A percentile compares a stretch with the other conserved stretches of the same genome.
Conservation (phyloP, 2,797 vertebrate genomes). For the Semaprochilodus insignis region DNA sequence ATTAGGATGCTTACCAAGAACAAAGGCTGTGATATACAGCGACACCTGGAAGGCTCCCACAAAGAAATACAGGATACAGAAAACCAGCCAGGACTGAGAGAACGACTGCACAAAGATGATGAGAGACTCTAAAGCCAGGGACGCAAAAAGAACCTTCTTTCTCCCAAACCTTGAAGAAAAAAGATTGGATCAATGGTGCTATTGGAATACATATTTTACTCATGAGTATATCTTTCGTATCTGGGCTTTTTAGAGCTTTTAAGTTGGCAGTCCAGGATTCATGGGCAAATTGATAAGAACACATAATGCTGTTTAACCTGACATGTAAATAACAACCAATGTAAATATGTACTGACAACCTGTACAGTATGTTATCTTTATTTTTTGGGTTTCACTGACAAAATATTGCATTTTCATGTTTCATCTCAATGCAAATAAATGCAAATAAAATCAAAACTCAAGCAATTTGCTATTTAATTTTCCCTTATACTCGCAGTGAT, state of each 20-base stretch:
- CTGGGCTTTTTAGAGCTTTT: neutral
- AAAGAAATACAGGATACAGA: slow-evolving; percentile 86
- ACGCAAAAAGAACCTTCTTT: slow-evolving; percentile 89
- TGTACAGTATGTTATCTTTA: too few species aligned
- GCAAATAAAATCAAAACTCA: too few species aligned
- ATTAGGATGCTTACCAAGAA: slow-evolving; percentile 83
- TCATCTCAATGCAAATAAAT: too few species aligned
- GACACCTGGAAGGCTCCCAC: slow-evolving; percentile 93
- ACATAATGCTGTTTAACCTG: too few species aligned
- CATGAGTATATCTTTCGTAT: neutral
- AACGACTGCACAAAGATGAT: slow-evolving; percentile 89
- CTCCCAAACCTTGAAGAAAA: slow-evolving; percentile 85
- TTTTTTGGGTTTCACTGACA: too few species aligned
- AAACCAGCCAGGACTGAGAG: slow-evolving; percentile 88
- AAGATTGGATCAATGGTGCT: neutral
- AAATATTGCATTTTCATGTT: too few species aligned
- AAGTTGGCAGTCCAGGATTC: neutral
- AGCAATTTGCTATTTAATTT: too few species aligned
- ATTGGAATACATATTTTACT: neutral
- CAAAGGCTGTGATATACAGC: slow-evolving; percentile 92
- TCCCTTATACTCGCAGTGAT: too few species aligned
- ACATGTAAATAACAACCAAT: too few species aligned
- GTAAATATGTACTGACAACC: too few species aligned
- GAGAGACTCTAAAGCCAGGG: slow-evolving; percentile 84
- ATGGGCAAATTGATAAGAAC: neutral